Percentiles rank a stretch among this genome's conserved stretches.
phyloP scores from a whole-genome alignment of 2,888 invertebrate genomes.

The Caradrina clavipalpis region DNA sequence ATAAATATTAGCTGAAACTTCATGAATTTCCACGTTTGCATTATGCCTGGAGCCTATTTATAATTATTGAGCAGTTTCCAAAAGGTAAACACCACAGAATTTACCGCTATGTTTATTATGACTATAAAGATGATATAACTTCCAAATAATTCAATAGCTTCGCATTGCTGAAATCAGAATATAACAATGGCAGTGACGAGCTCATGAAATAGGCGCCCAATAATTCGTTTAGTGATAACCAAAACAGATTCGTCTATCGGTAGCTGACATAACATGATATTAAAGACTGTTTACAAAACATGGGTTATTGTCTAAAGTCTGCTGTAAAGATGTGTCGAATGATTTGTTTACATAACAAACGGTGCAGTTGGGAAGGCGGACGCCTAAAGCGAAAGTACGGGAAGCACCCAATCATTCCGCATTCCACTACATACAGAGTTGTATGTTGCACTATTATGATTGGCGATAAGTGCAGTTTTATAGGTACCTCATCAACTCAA shows the following conservation, averaged over 20 bases:
- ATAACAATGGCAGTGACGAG: slow-evolving; percentile 55
- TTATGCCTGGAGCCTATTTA: not conserved
- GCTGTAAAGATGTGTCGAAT: slow-evolving; percentile 69
- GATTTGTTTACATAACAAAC: slow-evolving; percentile 79
- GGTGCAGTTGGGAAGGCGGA: slow-evolving; percentile 80
- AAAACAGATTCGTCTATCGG: slow-evolving; percentile 64
- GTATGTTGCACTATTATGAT: slow-evolving; percentile 45
- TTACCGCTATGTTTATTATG: slow-evolving; percentile 12
- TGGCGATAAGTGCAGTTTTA: slow-evolving; percentile 22
- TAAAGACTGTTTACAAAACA: slow-evolving; percentile 72
- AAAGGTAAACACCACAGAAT: slow-evolving; percentile 6
- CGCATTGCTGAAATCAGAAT: slow-evolving; percentile 37
- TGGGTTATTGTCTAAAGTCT: slow-evolving; percentile 65
- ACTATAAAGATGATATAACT: slow-evolving; percentile 21
- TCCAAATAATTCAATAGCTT: slow-evolving; percentile 44
- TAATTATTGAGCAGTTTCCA: not conserved
- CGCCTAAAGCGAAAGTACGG: slow-evolving; percentile 88
- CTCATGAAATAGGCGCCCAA: slow-evolving; percentile 51
- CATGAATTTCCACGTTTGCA: not conserved
- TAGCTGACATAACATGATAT: slow-evolving; percentile 61
- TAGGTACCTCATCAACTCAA: slow-evolving; percentile 18
- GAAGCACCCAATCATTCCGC: slow-evolving; percentile 86
- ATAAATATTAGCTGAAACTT: not conserved
- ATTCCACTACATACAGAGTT: slow-evolving; percentile 73
- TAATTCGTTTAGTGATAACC: slow-evolving; percentile 58